phyloP scores from a whole-genome alignment of 1,140 invertebrate genomes.

The Trichogramma pretiosum region DNA sequence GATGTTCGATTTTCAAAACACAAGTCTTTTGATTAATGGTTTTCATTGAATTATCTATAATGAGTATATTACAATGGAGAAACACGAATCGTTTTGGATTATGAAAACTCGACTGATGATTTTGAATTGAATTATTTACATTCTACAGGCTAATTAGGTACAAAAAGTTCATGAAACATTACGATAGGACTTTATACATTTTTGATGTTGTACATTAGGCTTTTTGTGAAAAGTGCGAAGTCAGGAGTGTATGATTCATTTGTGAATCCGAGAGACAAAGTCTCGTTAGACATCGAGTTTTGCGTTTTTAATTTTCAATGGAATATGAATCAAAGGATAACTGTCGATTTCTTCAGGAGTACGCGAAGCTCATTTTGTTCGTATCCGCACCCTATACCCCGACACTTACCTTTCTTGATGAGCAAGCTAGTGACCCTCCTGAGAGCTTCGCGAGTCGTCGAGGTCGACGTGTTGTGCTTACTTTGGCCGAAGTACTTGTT shows the following conservation, averaged over 20 bases:
- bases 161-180: background rate
- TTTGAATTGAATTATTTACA: too few relatives aligned
- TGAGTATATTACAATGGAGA: too few relatives aligned
- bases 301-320: too few relatives aligned
- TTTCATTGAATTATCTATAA: slow-evolving; percentile 19
- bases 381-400: too few relatives aligned
- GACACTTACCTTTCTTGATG: slow-evolving; percentile 68
- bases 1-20: slow-evolving; percentile 15
- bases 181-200: too few relatives aligned
- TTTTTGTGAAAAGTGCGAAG: too few relatives aligned
- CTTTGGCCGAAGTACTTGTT: slow-evolving; percentile 74
- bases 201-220: too few relatives aligned
- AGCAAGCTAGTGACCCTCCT: slow-evolving; percentile 77
- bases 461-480: slow-evolving; percentile 45
- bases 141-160: background rate
- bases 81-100: slow-evolving; percentile 24
- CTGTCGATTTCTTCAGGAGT: too few relatives aligned
- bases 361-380: too few relatives aligned
- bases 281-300: slow-evolving; percentile 12
- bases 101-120: slow-evolving; percentile 27
- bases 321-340: too few relatives aligned
- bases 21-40: slow-evolving; percentile 17
- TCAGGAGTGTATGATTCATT: too few relatives aligned
- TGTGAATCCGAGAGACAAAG: too few relatives aligned
- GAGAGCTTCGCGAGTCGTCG: slow-evolving; percentile 70